Evolutionary conservation across 2,797 vertebrate genomes (phyloP), one percentile per base, ranked within the genome.

Genomic region (Arctocebus calabarensis): DNA sequence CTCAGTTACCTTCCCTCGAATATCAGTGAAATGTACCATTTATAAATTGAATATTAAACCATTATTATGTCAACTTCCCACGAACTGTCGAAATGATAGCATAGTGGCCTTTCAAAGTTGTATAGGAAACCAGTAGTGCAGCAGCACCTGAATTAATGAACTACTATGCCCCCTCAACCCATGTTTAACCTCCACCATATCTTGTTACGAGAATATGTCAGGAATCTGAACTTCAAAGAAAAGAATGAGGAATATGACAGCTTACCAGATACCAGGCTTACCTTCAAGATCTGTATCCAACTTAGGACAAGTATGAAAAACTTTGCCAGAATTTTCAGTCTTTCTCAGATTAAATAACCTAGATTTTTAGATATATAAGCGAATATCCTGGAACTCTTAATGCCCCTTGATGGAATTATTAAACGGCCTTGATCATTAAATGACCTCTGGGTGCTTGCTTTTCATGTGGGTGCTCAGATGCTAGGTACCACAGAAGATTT

Each of bases 41-140:
- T 97, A 92, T 82, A 89, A 94, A 73, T 81, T 81, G 55, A 91
- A 59, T 91, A 55, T 93, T 86, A 93, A 79, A 73, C 19, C 40
- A 64, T 73, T 74, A 59, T 83, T 85, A 66, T 48, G 59, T 88
- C 77, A 95, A 57, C 45, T 96, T 92, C 32, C 37, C 82, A 85
- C 83, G 34, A 78, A 73, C n/a, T 88, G 29, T 23, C 55, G 34
- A 78, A n/a, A 87, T 88, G 64, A 92, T 45, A 62, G 32, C 52
- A 70, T 77, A 84, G 70, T 85, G 59, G 8, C 70, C 78, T 95
- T 95, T 85, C 23, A 52, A 77, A 29, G 43, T 81, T 84, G 23
- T 91, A 93, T 79, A 27, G 37, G 55, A 94, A n/a, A 81, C 34
- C 40, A 85, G 29, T 37, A 74, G 52, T 57, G 88, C 22, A 9